Conservation (phyloP, 2,888 invertebrate genomes). For the Aleiodes leptofemur region DNA sequence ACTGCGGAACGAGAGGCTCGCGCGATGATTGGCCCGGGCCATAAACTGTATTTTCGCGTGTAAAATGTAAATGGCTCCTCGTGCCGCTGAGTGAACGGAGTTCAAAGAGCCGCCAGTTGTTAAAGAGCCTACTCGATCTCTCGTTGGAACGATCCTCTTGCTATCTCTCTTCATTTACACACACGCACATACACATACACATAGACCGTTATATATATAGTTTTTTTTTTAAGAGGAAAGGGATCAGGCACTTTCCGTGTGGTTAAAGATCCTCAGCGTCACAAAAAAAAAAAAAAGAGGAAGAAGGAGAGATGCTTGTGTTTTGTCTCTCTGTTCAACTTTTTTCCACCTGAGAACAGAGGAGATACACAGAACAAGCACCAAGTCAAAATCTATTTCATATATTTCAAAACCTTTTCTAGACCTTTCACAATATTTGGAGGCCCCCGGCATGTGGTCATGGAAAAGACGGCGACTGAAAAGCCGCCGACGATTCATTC, state of each 20-base stretch:
- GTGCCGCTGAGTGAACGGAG: slow-evolving; percentile 60
- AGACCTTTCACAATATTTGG: slow-evolving; percentile 76
- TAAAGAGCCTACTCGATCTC: slow-evolving; percentile 68
- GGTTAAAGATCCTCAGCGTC: slow-evolving; percentile 29
- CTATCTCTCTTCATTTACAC: slow-evolving; percentile 50
- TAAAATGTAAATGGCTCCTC: slow-evolving; percentile 71
- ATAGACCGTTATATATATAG: slow-evolving; percentile 29
- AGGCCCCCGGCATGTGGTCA: slow-evolving; percentile 62
- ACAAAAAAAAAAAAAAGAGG: slow-evolving; percentile 8
- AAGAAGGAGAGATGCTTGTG: slow-evolving; percentile 1
- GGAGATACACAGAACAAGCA: slow-evolving; percentile 41
- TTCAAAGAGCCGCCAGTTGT: slow-evolving; percentile 74
- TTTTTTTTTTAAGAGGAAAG: slow-evolving; percentile 22
- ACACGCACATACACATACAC: slow-evolving; percentile 14
- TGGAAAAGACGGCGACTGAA: slow-evolving; percentile 54
- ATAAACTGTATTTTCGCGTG: slow-evolving; percentile 71
- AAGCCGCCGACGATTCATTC: slow-evolving; percentile 56
- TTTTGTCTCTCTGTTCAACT: slow-evolving; percentile 9
- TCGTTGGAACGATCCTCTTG: slow-evolving; percentile 56
- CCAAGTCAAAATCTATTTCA: slow-evolving; percentile 70
- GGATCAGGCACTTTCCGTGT: slow-evolving; percentile 39
- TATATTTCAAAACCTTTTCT: slow-evolving; percentile 74
- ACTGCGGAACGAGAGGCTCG: slow-evolving; percentile 60
- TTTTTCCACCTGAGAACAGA: slow-evolving; percentile 35
- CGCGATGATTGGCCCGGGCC: slow-evolving; percentile 69